Evolutionary conservation across 2,888 invertebrate genomes (phyloP).

Genomic region (Tachina grossa): DNA sequence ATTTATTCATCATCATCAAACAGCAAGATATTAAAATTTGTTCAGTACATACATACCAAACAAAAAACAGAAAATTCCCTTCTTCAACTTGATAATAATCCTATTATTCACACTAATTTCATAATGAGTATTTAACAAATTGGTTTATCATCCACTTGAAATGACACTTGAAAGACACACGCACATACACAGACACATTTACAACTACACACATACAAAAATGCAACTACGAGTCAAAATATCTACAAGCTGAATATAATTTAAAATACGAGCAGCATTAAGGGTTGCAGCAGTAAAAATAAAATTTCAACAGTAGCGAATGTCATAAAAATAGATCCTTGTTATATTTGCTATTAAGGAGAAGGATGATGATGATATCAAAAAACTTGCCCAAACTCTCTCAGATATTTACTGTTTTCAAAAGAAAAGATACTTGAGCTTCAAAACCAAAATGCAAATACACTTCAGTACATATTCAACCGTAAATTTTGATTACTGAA

Average conservation of each 20-base stretch:
- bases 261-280: slow-evolving; percentile 2
- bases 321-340: background rate
- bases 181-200: slow-evolving; percentile 14
- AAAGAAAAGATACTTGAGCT: slow-evolving; percentile 23
- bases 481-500: slow-evolving; percentile 45
- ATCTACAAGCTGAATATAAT: slow-evolving; percentile 13
- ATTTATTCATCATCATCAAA: slow-evolving; percentile 48
- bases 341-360: background rate
- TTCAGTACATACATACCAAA: background rate
- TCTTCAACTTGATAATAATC: slow-evolving; percentile 72
- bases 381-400: background rate
- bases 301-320: slow-evolving; percentile 40
- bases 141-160: slow-evolving; percentile 70
- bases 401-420: slow-evolving; percentile 11
- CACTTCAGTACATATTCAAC: slow-evolving; percentile 53
- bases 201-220: slow-evolving; percentile 8
- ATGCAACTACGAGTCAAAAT: background rate
- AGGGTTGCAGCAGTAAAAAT: slow-evolving; percentile 52
- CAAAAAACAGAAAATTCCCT: slow-evolving; percentile 63
- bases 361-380: slow-evolving; percentile 15
- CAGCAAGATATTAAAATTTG: slow-evolving; percentile 34
- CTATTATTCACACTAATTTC: slow-evolving; percentile 77
- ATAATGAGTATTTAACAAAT: slow-evolving; percentile 69
- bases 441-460: slow-evolving; percentile 57
- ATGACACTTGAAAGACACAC: slow-evolving; percentile 44